Conservation (phyloP, 2,888 invertebrate genomes). For the Cremastinae sp. region DNA sequence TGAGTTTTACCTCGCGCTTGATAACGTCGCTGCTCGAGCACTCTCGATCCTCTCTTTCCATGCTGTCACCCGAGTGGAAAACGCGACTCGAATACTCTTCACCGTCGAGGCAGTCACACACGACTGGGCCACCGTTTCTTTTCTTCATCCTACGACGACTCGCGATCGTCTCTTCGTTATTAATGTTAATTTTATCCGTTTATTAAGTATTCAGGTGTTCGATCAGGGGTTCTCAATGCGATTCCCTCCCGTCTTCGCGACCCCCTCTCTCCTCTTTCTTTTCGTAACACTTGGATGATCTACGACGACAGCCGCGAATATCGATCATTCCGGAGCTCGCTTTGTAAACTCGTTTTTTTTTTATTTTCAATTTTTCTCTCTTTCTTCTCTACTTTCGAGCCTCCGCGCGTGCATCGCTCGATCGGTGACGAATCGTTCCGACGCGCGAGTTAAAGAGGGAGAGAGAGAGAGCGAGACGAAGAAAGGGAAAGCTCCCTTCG, state of each 20-base stretch:
- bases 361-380: slow-evolving; percentile 22
- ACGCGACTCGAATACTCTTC: slow-evolving; percentile 35
- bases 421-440: slow-evolving; percentile 36
- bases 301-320: slow-evolving; percentile 57
- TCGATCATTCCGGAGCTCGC: slow-evolving; percentile 42
- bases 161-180: slow-evolving; percentile 78
- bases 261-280: slow-evolving; percentile 9
- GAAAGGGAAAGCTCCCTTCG: background rate
- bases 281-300: slow-evolving; percentile 49
- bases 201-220: slow-evolving; percentile 81
- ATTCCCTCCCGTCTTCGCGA: background rate
- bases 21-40: slow-evolving; percentile 68
- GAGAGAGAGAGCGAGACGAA: slow-evolving; percentile 12
- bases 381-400: slow-evolving; percentile 4
- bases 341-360: background rate
- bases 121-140: slow-evolving; percentile 71
- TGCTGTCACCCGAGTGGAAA: slow-evolving; percentile 43
- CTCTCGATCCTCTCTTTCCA: slow-evolving; percentile 70
- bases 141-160: slow-evolving; percentile 72
- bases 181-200: slow-evolving; percentile 81
- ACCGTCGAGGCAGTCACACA: slow-evolving; percentile 69
- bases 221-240: slow-evolving; percentile 75
- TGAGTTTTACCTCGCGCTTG: slow-evolving; percentile 72
- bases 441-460: slow-evolving; percentile 15
- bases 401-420: background rate